Evolutionary conservation across 53 echinoderm and acorn worm species (phyloP).

Genomic region (Pentamera pediparva): DNA sequence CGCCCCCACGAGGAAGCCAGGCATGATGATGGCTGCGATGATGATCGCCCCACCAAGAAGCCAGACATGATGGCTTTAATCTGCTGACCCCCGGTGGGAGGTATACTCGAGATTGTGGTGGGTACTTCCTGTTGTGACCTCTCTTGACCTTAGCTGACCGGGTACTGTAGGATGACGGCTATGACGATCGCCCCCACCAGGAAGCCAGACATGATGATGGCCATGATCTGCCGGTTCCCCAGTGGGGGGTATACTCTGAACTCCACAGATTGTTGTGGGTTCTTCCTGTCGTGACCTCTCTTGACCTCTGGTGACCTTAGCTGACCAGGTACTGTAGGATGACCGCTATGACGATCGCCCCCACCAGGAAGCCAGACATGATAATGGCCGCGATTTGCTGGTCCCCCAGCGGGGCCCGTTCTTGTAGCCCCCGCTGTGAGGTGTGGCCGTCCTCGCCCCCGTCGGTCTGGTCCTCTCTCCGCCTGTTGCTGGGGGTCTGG

Average conservation of each 20-base stretch:
- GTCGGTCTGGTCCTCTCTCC: conserved; percentile 17
- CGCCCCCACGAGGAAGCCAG: conserved; percentile 58
- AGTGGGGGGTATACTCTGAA: too few species aligned
- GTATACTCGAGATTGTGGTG: too few species aligned
- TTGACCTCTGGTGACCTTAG: too few species aligned
- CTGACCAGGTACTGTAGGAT: conserved; percentile 57
- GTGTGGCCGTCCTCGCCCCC: conserved; percentile 37
- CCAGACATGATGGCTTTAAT: too few species aligned
- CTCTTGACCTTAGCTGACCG: conserved; percentile 41
- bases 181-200: conserved; percentile 65
- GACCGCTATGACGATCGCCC: conserved; percentile 74
- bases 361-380: conserved; percentile 54
- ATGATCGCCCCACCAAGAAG: too few species aligned
- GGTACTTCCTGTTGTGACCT: too few species aligned
- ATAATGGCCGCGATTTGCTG: conserved; percentile 77
- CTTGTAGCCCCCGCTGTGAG: conserved; percentile 5
- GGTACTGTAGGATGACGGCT: conserved; percentile 66
- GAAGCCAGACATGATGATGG: conserved; percentile 65
- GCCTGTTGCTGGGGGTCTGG: conserved; percentile 45
- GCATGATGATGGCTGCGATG: conserved; percentile 75
- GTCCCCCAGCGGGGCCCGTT: conserved; percentile 63
- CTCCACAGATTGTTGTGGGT: too few species aligned
- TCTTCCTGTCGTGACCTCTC: too few species aligned
- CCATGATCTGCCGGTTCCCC: conserved; percentile 71
- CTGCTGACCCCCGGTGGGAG: too few species aligned